Evolutionary conservation across 2,797 vertebrate genomes (phyloP).

Genomic region (Enoplosus armatus): DNA sequence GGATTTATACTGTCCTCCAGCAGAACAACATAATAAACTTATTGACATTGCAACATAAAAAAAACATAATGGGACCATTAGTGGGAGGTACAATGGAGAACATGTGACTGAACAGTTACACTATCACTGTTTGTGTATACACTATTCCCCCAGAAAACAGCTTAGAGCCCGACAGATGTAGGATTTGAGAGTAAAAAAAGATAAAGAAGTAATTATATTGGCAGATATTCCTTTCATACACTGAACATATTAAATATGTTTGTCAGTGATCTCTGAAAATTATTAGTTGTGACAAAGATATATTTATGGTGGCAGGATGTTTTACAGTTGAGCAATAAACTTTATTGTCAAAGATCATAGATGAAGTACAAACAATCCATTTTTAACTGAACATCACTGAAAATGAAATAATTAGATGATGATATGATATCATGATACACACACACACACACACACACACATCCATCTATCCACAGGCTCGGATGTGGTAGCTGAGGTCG

Average conservation of each 20-base stretch:
- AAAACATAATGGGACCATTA: not conserved
- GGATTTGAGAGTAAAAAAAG: not conserved
- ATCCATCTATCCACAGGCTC: not conserved
- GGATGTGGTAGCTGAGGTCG: not conserved
- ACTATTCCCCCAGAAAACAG: not conserved
- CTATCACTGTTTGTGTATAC: not conserved
- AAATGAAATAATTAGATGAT: not conserved
- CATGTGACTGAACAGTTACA: not conserved
- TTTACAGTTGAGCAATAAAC: not conserved
- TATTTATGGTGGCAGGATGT: not conserved
- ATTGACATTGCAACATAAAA: not conserved
- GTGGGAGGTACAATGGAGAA: not conserved
- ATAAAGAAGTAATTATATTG: not conserved
- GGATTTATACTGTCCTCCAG: conserved; percentile 3
- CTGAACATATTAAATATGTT: not conserved
- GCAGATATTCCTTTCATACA: not conserved
- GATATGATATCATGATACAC: not conserved
- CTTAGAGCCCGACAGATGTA: not conserved
- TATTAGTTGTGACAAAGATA: too few species aligned
- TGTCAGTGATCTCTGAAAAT: not conserved
- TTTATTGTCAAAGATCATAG: not conserved
- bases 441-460: not conserved
- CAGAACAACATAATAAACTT: not conserved
- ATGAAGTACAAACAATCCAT: too few species aligned
- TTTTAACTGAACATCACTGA: not conserved